Conservation (phyloP, 2,888 invertebrate species). For the Drosophila algonquin region DNA sequence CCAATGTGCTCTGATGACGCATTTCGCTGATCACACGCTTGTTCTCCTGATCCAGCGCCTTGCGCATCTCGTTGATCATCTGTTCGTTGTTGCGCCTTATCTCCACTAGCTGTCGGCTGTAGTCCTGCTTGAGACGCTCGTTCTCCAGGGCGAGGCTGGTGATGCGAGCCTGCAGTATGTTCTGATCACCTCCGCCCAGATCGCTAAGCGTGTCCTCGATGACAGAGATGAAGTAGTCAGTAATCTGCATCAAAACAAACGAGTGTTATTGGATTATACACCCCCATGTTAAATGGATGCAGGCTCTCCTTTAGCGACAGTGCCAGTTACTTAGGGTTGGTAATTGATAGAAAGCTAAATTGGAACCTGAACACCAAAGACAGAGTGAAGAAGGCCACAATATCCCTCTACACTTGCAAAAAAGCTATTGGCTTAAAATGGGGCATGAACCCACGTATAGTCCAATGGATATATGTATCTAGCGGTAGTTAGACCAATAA, state of each 20-base stretch:
- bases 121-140: slow-evolving; percentile 89
- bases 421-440: no score
- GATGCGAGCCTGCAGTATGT: slow-evolving; percentile 86
- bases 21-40: slow-evolving; percentile 87
- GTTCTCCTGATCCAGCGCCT: slow-evolving; percentile 89
- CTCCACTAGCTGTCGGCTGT: slow-evolving; percentile 90
- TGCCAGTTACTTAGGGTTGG: no score
- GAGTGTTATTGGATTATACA: not conserved
- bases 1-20: slow-evolving; percentile 88
- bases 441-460: no score
- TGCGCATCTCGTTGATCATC: slow-evolving; percentile 88
- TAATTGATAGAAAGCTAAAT: no score
- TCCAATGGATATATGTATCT: no score
- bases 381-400: no score
- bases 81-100: slow-evolving; percentile 88
- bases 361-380: no score
- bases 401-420: no score
- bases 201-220: slow-evolving; percentile 88
- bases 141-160: slow-evolving; percentile 88
- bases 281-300: no score
- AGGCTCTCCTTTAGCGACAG: no score
- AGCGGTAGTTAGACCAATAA: no score
- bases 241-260: slow-evolving; percentile 84
- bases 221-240: slow-evolving; percentile 89
- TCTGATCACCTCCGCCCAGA: slow-evolving; percentile 85